Evolutionary conservation across 1,140 invertebrate species (phyloP).

Genomic region (Chionoecetes opilio): DNA sequence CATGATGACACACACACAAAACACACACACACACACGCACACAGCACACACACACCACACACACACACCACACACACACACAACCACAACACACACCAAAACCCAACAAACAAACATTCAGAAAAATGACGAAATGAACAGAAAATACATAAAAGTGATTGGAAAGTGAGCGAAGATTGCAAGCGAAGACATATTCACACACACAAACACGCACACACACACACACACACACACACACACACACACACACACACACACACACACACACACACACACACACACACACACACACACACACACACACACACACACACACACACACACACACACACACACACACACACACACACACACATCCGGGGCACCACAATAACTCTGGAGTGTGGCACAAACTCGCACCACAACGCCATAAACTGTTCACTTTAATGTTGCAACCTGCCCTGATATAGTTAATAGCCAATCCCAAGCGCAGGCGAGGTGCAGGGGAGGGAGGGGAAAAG

Average conservation of each 20-base stretch:
- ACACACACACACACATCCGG: no score
- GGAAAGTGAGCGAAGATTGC: no score
- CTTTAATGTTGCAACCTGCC: conserved; percentile 7
- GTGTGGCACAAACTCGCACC: background rate
- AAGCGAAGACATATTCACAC: no score
- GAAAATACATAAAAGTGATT: background rate
- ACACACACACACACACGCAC: background rate
- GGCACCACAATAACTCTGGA: no score
- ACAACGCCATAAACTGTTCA: background rate
- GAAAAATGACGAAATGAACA: background rate
- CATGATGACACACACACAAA: no score
- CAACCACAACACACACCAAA: background rate
- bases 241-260: no score
- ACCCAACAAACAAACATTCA: background rate
- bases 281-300: no score
- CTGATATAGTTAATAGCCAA: conserved; percentile 5
- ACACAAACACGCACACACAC: no score
- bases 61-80: background rate
- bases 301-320: no score
- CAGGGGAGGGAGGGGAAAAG: background rate
- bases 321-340: no score
- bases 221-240: no score
- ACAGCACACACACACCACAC: background rate
- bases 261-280: no score
- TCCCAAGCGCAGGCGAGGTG: background rate